Percentiles rank a stretch among this genome's conserved stretches.
Conservation (phyloP, 2,888 invertebrate species). For the Stenurella melanura region DNA sequence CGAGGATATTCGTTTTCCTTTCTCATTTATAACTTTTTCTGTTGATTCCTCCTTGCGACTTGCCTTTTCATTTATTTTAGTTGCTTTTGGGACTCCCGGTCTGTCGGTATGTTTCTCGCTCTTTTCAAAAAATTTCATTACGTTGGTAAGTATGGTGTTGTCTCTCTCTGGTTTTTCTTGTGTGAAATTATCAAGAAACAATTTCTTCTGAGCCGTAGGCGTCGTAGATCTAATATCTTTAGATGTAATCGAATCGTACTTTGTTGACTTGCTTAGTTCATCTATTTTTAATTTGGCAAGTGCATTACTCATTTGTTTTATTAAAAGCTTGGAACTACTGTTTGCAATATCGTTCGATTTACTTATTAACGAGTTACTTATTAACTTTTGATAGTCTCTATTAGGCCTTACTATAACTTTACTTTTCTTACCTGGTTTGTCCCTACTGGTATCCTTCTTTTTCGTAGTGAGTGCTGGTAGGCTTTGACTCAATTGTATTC, state of each 20-base stretch:
- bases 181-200: not conserved
- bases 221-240: not conserved
- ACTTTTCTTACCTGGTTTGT: slow-evolving; percentile 3
- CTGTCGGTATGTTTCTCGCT: no score
- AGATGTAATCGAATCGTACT: not conserved
- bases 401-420: slow-evolving; percentile 11
- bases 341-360: not conserved
- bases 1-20: no score
- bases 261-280: not conserved
- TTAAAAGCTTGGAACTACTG: not conserved
- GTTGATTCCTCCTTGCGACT: no score
- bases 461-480: not conserved
- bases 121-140: no score
- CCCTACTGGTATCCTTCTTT: slow-evolving; percentile 11
- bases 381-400: not conserved
- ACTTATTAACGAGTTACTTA: not conserved
- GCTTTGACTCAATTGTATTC: not conserved
- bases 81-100: no score
- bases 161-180: not conserved
- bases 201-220: not conserved
- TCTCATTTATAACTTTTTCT: no score
- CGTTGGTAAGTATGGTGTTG: no score
- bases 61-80: no score
- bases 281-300: not conserved
- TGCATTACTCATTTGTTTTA: not conserved